phyloP scores from a whole-genome alignment of 1,140 invertebrate genomes.

The Metopolophium dirhodum region DNA sequence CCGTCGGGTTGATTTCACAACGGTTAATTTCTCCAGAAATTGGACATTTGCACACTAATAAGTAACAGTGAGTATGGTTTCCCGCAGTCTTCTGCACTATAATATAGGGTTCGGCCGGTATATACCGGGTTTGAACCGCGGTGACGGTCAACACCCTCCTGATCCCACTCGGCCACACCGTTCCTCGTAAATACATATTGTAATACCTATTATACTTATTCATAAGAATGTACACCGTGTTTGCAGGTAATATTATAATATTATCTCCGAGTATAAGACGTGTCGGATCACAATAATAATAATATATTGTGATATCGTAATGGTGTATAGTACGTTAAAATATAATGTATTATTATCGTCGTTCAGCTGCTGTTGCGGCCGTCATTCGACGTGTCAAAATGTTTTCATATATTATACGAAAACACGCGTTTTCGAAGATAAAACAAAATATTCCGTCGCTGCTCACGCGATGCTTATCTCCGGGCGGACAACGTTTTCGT shows the following conservation, averaged over 20 bases:
- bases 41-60: not conserved
- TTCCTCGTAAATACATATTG: not conserved
- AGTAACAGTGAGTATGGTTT: too few species aligned
- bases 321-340: not conserved
- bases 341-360: not conserved
- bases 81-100: not conserved
- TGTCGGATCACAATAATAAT: not conserved
- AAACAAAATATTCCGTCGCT: not conserved
- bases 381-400: not conserved
- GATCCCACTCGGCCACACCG: not conserved
- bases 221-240: not conserved
- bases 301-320: not conserved
- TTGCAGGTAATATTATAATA: not conserved
- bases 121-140: not conserved
- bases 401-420: not conserved
- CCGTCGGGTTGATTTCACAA: not conserved
- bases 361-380: not conserved
- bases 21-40: not conserved
- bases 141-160: not conserved
- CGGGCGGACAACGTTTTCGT: not conserved
- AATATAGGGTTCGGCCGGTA: too few species aligned
- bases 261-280: not conserved
- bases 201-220: not conserved
- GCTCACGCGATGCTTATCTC: constrained; percentile 12
- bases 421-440: not conserved